Conservation (phyloP, 2,888 invertebrate species). For the Dolomedes plantarius region DNA sequence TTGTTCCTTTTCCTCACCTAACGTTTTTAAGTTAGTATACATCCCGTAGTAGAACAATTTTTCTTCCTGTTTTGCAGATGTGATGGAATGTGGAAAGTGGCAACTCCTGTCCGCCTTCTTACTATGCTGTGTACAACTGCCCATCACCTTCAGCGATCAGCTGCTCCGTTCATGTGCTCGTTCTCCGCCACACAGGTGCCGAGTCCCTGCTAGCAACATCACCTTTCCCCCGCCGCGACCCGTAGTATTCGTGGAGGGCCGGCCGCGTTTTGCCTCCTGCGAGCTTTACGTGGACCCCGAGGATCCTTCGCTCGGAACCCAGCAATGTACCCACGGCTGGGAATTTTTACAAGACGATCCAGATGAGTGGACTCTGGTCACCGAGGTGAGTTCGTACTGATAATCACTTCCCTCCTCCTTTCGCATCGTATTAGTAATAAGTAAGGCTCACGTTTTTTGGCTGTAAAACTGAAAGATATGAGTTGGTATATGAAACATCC, state of each 20-base stretch:
- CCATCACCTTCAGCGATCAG: conserved; percentile 70
- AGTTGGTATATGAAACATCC: too few species aligned
- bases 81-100: conserved; percentile 59
- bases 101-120: conserved; percentile 72
- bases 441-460: too few species aligned
- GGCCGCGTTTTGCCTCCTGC: conserved; percentile 69
- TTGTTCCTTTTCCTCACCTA: too few species aligned
- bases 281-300: conserved; percentile 67
- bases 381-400: conserved; percentile 48
- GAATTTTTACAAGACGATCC: conserved; percentile 65
- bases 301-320: conserved; percentile 70
- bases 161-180: conserved; percentile 68
- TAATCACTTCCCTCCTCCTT: too few species aligned
- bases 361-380: conserved; percentile 68
- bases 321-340: conserved; percentile 71
- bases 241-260: conserved; percentile 33
- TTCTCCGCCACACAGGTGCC: conserved; percentile 73
- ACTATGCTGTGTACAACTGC: conserved; percentile 73
- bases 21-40: too few species aligned
- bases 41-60: too few species aligned
- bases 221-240: conserved; percentile 32
- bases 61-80: background rate
- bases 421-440: too few species aligned
- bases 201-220: conserved; percentile 7
- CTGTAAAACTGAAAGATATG: too few species aligned